Base-by-base conservation (phyloP, 2,113 vertebrate genomes). In the Otus sunia region DNA sequence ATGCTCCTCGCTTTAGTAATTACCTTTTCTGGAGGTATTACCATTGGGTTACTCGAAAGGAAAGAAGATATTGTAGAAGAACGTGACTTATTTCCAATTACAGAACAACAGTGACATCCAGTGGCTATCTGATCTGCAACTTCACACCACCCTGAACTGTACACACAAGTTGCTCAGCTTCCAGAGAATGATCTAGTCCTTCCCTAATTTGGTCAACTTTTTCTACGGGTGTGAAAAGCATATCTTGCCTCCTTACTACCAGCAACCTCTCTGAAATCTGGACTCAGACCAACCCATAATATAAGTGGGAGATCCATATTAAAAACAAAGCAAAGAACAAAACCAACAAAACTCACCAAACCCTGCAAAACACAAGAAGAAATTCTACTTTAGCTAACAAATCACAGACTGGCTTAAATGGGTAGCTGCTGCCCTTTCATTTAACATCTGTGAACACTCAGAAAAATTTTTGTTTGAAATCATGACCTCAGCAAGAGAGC, bases 61-160 rank as follows among this genome's bases (percentile, higher is more conserved):
- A 45, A 5, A 72, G 11, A 45, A 84, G 5, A n/a, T 4, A 18
- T 0, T 6, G 19, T 2, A 17, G 23, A 30, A 5, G 10, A 60
- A 1, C 2, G 26, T 2, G 20, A 37, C 21, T 22, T 71, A 45
- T 47, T 68, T 88, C 75, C 3, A 79, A 62, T 6, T 76, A 62
- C 45, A 14, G 62, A 88, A 63, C 75, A 92, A 94, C 53, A 97
- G 84, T 92, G 96, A 96, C 96, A 96, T 87, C 97, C 77, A 94
- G 96, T 82, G 96, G 93, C 6, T n/a, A 37, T 8, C 17, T 45
- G 37, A 78, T 21, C 36, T 71, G 62, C 52, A 39, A 15, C 25
- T 8, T 63, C 50, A n/a, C 36, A 60, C 17, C 29, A 15, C 11
- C 43, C 58, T 14, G 30, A 82, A 36, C 12, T 27, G 11, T 6